A percentile compares a stretch with the other conserved stretches of the same genome.
Conservation (phyloP, 2,888 invertebrate species). For the Lordiphosa andalusiaca region DNA sequence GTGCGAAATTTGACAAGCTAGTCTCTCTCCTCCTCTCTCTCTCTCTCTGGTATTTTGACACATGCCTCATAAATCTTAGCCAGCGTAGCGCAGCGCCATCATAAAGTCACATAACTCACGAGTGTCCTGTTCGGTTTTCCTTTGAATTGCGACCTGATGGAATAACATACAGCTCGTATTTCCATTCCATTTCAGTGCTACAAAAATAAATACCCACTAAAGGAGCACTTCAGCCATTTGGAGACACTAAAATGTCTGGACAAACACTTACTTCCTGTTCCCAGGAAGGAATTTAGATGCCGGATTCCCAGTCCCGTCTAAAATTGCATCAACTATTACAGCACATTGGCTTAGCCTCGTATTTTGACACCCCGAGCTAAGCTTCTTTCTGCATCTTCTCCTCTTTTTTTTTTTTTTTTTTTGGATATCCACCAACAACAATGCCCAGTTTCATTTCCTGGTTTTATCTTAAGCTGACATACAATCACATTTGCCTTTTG, state of each 20-base stretch:
- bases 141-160: constrained; percentile 72
- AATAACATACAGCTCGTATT: constrained; percentile 76
- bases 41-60: constrained; percentile 65
- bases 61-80: constrained; percentile 69
- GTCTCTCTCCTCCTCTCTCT: constrained; percentile 23
- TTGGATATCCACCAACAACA: constrained; percentile 77
- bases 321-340: constrained; percentile 74
- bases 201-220: constrained; percentile 52
- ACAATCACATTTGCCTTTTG: constrained; percentile 70
- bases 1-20: constrained; percentile 62
- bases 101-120: constrained; percentile 68
- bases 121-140: constrained; percentile 52
- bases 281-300: constrained; percentile 49
- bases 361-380: constrained; percentile 78
- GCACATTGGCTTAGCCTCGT: constrained; percentile 77
- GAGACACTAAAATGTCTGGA: constrained; percentile 9
- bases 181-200: constrained; percentile 41
- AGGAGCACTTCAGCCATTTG: constrained; percentile 33
- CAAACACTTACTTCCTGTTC: constrained; percentile 76
- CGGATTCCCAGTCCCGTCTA: constrained; percentile 44
- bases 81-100: constrained; percentile 49
- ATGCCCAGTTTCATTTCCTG: constrained; percentile 60
- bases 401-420: constrained; percentile 30
- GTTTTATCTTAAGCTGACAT: constrained; percentile 72
- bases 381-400: constrained; percentile 32